These are phyloP conservation scores for Colius striatus DNA, from an alignment of 2,113 vertebrate genomes.

Conservation along the genomic window DNA sequence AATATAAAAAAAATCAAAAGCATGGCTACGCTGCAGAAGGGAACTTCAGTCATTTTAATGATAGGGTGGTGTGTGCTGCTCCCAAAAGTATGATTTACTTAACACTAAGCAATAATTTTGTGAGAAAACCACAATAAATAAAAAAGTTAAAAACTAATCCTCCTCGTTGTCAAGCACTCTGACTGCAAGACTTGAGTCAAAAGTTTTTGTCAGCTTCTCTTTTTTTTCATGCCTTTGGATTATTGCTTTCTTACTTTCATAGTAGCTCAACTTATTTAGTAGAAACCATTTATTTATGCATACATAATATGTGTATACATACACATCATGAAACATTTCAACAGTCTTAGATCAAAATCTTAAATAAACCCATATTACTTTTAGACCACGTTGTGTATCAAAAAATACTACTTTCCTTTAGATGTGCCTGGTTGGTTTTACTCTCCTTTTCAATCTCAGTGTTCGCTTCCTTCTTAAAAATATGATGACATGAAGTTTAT, in stretches of 20 bases:
- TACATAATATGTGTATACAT: too few relatives aligned
- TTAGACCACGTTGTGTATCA: not conserved
- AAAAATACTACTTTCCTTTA: not conserved
- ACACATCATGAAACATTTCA: not conserved
- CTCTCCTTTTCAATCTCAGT: not conserved
- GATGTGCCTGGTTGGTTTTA: not conserved
- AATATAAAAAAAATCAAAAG: not conserved
- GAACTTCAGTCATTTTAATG: not conserved
- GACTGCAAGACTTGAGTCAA: not conserved
- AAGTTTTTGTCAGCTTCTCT: not conserved
- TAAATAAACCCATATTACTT: not conserved
- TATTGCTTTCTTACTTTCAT: not conserved
- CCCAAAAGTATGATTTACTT: not conserved
- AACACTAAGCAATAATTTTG: not conserved
- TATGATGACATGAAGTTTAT: not conserved
- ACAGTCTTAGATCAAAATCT: not conserved
- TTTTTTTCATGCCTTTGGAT: not conserved
- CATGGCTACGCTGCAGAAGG: not conserved
- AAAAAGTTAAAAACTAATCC: not conserved
- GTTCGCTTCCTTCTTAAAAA: not conserved
- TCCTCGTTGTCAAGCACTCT: not conserved
- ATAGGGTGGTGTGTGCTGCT: fast-evolving
- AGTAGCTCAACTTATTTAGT: not conserved
- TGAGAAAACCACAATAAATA: not conserved
- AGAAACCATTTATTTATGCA: not conserved